Evolutionary conservation across 2,113 vertebrate genomes (phyloP).

Genomic region (Trogon surrucura): DNA sequence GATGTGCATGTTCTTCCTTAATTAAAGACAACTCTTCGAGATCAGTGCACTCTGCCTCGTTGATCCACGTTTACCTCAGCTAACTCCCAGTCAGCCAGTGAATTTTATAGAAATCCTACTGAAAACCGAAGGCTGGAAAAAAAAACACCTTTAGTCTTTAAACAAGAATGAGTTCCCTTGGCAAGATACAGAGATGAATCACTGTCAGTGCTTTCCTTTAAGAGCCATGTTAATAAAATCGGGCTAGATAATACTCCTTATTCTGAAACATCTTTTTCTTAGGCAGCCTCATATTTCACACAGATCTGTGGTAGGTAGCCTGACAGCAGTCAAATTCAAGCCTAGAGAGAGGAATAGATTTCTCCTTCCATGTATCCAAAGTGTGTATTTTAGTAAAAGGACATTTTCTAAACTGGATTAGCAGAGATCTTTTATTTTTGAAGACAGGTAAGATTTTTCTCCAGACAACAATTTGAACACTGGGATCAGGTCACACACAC

Average conservation of each 20-base stretch:
- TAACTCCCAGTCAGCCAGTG: constrained; percentile 20
- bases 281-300: constrained; percentile 53
- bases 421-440: not conserved
- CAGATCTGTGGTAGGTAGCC: constrained; percentile 50
- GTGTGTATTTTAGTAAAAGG: not conserved
- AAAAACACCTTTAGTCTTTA: not conserved
- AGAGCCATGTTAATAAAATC: constrained; percentile 39
- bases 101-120: constrained; percentile 9
- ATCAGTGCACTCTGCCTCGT: not conserved
- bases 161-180: constrained; percentile 54
- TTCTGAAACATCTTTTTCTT: constrained; percentile 59
- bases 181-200: constrained; percentile 44
- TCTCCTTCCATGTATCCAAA: constrained; percentile 7
- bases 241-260: constrained; percentile 45
- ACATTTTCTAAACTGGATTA: constrained; percentile 2
- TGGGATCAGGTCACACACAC: not conserved
- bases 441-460: not conserved
- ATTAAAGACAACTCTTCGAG: constrained; percentile 51
- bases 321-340: constrained; percentile 24
- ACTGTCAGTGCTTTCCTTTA: constrained; percentile 39
- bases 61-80: not conserved
- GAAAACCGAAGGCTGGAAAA: not conserved
- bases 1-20: constrained; percentile 42
- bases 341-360: not conserved
- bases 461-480: not conserved